Base-by-base conservation (phyloP, 2,797 vertebrate genomes). In the Danionella dracula region DNA sequence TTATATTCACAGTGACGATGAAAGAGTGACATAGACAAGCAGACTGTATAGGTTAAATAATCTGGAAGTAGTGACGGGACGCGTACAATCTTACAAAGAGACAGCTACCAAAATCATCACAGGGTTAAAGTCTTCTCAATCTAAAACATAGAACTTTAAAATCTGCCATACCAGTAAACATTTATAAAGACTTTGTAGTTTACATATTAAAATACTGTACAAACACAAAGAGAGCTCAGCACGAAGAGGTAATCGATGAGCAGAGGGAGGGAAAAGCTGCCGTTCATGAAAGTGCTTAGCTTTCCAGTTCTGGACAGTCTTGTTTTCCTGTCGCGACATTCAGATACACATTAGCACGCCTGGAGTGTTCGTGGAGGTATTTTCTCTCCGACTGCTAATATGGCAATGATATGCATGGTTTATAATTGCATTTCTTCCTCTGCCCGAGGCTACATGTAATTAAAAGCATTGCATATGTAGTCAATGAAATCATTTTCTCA, bases 131-230 rank as follows among this genome's bases (percentile, higher is more conserved):
- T 68, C 76, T 84, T 80, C 81, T 68, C 77, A 71, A 79, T 74
- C 75, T 85, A 88, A 81, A 88, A 84, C 84, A 84, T 84, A 83
- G 83, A 78, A 80, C 83, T 80, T 84, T 87, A 84, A 88, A 82
- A 83, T 81, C 83, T 81, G 81, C 81, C 81, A 85, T 87, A 89
- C 76, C 70, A 79, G 82, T 85, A 84, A 85, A 89, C 89, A 90
- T 87, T 88, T 86, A 87, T 86, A 81, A 77, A 88, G 80, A 85
- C 76, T 83, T 88, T 78, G 82, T 87, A 86, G 82, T 85, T 85
- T 86, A 90, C 85, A 90, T 88, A 86, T 85, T 83, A 87, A 89
- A 90, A 90, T 85, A 86, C 83, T 88, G 82, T 88, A 86, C 84
- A 74, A 75, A 79, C 79, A 79, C 75, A 63, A 69, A 42, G 62